Evolutionary conservation across 2,113 vertebrate genomes (phyloP).

Genomic region (Apteryx owenii): DNA sequence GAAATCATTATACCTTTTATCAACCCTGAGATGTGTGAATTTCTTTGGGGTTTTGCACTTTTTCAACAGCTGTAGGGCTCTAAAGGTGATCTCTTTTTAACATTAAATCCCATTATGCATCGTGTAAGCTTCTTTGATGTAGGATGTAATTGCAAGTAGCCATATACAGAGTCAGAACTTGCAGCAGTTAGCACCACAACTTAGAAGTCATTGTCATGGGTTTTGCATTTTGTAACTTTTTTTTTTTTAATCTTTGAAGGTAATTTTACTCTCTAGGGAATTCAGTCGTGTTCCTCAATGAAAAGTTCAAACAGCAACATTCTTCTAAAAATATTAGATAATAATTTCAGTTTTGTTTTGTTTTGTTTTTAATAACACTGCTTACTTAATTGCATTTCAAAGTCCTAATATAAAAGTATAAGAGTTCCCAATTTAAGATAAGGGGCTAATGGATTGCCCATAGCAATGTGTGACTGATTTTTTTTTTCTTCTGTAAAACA

Average conservation of each 20-base stretch:
- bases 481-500: neutral
- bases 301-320: neutral
- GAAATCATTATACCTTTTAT: neutral
- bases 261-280: neutral
- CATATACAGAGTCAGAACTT: neutral
- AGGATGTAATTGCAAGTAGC: conserved; percentile 33
- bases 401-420: neutral
- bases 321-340: neutral
- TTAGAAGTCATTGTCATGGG: conserved; percentile 33
- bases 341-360: neutral
- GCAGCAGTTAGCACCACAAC: neutral
- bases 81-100: neutral
- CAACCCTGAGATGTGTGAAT: neutral
- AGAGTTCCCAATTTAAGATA: neutral
- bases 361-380: neutral
- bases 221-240: neutral
- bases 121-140: conserved; percentile 35
- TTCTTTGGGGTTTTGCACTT: conserved; percentile 13
- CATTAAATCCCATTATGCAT: conserved; percentile 27
- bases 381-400: conserved; percentile 19
- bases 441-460: neutral
- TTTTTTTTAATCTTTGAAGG: conserved; percentile 35
- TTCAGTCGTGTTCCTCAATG: conserved; percentile 1
- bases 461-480: neutral
- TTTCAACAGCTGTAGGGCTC: neutral